A percentile compares a stretch with the other conserved stretches of the same genome.
Evolutionary conservation across 2,888 invertebrate species (phyloP).

Genomic region (Coenonympha arcania): DNA sequence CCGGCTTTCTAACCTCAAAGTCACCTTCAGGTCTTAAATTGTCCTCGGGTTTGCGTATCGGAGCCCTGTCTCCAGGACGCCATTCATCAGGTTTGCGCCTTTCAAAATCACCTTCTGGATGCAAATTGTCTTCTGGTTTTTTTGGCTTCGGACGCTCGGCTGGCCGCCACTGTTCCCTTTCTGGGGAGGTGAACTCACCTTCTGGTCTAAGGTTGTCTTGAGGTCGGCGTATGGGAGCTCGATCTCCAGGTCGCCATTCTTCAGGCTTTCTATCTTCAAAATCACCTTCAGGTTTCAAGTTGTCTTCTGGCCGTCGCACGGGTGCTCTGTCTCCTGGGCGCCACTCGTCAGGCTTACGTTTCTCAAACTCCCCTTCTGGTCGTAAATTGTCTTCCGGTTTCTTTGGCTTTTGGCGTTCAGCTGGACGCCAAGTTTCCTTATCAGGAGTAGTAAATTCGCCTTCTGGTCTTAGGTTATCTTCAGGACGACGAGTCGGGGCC

Average conservation of each 20-base stretch:
- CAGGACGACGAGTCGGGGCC: constrained; percentile 51
- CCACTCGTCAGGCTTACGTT: constrained; percentile 57
- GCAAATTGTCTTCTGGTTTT: constrained; percentile 64
- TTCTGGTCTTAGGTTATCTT: constrained; percentile 69
- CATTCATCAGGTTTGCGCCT: constrained; percentile 43
- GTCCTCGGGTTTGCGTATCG: constrained; percentile 51
- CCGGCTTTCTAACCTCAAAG: constrained; percentile 59
- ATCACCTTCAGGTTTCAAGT: constrained; percentile 38
- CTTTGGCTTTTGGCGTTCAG: constrained; percentile 51
- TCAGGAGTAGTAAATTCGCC: constrained; percentile 68
- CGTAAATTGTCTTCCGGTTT: constrained; percentile 74
- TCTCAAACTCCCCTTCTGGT: constrained; percentile 73
- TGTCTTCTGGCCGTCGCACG: constrained; percentile 58
- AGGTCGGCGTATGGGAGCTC: constrained; percentile 48
- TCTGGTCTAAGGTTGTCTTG: constrained; percentile 70
- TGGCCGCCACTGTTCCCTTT: constrained; percentile 65
- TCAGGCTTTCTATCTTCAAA: constrained; percentile 50
- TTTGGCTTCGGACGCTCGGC: constrained; percentile 48
- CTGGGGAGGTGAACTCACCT: constrained; percentile 71
- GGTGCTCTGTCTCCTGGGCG: constrained; percentile 65
- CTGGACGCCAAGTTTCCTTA: constrained; percentile 52
- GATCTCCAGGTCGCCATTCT: constrained; percentile 52
- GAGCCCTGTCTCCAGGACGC: constrained; percentile 50
- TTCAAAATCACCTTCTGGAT: constrained; percentile 69
- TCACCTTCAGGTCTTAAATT: constrained; percentile 75